Conservation (phyloP, 2,888 invertebrate species). For the Helicoverpa assulta region DNA sequence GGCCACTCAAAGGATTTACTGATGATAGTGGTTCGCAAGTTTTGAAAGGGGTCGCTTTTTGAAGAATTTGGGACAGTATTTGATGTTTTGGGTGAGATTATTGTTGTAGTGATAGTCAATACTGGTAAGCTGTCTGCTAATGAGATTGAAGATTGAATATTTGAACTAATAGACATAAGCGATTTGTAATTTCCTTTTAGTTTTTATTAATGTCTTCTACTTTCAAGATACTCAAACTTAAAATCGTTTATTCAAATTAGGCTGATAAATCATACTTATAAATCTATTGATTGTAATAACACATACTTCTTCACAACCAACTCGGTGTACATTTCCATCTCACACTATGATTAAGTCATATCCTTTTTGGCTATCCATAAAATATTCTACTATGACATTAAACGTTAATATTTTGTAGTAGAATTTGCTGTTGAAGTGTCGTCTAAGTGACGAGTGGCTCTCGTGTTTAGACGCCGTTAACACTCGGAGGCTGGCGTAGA, state of each 20-base stretch:
- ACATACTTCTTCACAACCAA: no score
- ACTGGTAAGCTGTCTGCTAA: not conserved
- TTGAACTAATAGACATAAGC: no score
- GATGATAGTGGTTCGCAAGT: constrained; percentile 39
- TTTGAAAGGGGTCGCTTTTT: constrained; percentile 28
- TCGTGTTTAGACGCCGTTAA: constrained; percentile 77
- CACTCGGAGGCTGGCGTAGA: constrained; percentile 71
- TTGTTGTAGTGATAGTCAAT: not conserved
- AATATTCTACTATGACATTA: constrained; percentile 11
- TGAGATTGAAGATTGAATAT: no score
- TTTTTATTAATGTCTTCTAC: no score
- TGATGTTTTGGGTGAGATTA: not conserved
- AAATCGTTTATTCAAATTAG: no score
- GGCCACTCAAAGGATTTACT: constrained; percentile 60
- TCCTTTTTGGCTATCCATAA: not conserved
- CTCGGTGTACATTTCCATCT: no score
- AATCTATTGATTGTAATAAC: no score
- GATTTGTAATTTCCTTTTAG: no score
- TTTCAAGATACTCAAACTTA: no score
- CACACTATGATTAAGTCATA: no score
- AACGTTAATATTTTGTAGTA: constrained; percentile 37
- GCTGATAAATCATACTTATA: no score
- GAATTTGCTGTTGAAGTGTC: constrained; percentile 46
- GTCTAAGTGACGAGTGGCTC: constrained; percentile 56
- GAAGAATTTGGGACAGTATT: not conserved